Conservation (phyloP, 2,888 invertebrate species). For the Epinotia ramella region DNA sequence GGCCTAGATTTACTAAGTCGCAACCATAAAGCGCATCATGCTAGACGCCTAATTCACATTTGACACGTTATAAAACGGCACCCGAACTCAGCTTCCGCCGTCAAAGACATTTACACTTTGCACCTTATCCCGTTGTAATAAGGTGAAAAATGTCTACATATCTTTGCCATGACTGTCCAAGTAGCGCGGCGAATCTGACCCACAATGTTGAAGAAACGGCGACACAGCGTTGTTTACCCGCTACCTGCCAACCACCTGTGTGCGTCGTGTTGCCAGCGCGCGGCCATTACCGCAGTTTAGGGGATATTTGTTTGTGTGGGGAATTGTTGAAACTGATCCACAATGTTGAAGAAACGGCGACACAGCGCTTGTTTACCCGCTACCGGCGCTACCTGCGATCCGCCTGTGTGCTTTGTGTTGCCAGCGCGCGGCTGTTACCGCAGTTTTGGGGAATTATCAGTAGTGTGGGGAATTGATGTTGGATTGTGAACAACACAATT, state of each 20-base stretch:
- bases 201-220: constrained; percentile 28
- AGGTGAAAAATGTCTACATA: no score
- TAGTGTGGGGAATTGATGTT: background rate
- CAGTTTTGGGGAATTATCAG: background rate
- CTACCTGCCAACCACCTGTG: constrained; percentile 75
- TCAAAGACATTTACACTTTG: no score
- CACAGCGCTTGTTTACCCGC: constrained; percentile 48
- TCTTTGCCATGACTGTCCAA: no score
- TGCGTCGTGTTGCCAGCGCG: constrained; percentile 55
- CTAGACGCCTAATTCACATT: no score
- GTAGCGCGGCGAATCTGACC: constrained; percentile 33
- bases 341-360: constrained; percentile 30
- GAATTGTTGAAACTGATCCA: constrained; percentile 26
- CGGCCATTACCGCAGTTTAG: background rate
- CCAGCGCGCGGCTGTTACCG: constrained; percentile 37
- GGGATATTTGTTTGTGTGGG: background rate
- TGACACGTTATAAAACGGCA: no score
- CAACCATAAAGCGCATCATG: no score
- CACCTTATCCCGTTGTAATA: no score
- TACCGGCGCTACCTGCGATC: constrained; percentile 58
- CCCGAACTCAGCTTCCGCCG: no score
- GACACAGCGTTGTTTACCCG: constrained; percentile 48
- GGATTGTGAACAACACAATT: no score
- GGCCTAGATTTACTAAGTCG: no score
- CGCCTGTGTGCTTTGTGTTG: constrained; percentile 71